phyloP scores from a whole-genome alignment of 2,888 invertebrate genomes.

The Leptarthrus brevirostris region DNA sequence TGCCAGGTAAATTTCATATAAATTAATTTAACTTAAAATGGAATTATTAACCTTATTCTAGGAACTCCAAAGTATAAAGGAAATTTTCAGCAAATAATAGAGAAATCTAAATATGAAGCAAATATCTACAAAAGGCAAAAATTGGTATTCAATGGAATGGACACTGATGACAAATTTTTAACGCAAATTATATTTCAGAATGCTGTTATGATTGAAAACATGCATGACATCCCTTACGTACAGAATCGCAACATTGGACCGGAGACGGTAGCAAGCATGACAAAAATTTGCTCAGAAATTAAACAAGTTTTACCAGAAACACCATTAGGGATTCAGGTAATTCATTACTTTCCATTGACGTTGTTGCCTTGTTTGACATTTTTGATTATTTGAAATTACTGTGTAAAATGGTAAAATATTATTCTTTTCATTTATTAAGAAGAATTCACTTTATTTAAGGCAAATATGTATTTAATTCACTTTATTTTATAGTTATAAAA shows the following conservation, averaged over 20 bases:
- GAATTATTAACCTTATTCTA: too few species aligned
- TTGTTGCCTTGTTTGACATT: conserved; percentile 30
- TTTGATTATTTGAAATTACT: too few species aligned
- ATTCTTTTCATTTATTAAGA: too few species aligned
- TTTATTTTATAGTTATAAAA: too few species aligned
- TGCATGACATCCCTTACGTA: conserved; percentile 82
- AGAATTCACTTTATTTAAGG: too few species aligned
- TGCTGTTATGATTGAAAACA: conserved; percentile 80
- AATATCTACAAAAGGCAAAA: conserved; percentile 71
- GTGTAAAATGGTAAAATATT: too few species aligned
- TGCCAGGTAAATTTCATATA: conserved; percentile 75
- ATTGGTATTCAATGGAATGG: conserved; percentile 66
- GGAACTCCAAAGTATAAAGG: conserved; percentile 73
- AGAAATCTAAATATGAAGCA: conserved; percentile 73
- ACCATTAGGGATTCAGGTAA: conserved; percentile 74
- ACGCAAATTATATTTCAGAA: conserved; percentile 69
- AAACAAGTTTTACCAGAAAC: conserved; percentile 68
- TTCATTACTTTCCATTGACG: neutral
- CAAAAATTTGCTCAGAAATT: conserved; percentile 73
- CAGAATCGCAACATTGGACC: conserved; percentile 72
- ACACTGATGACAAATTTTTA: neutral
- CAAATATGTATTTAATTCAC: too few species aligned
- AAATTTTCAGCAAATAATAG: conserved; percentile 70
- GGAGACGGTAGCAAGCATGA: conserved; percentile 77
- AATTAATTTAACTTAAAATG: too few species aligned